A percentile compares a stretch with the other conserved stretches of the same genome.
Conservation (phyloP, 2,797 vertebrate genomes). For the Acanthurus tractus region DNA sequence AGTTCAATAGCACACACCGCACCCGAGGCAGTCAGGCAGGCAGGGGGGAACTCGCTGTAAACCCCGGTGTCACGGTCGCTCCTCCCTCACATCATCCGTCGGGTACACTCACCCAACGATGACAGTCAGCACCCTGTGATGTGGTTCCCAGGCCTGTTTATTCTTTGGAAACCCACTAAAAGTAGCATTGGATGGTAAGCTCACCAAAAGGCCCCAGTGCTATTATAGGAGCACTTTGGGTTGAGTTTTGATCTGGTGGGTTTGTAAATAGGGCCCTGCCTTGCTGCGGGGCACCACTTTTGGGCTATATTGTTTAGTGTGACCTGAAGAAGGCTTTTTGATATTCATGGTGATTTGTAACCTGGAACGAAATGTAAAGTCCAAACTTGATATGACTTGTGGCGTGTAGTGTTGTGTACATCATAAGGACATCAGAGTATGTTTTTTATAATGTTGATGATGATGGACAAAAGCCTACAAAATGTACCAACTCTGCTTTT, state of each 20-base stretch:
- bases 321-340: conserved; percentile 74
- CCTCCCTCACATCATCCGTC: conserved; percentile 83
- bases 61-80: conserved; percentile 77
- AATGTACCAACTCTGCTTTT: conserved; percentile 52
- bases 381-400: conserved; percentile 50
- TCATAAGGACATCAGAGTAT: conserved; percentile 31
- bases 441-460: conserved; percentile 61
- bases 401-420: conserved; percentile 37
- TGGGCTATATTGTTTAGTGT: conserved; percentile 76
- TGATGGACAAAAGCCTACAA: conserved; percentile 65
- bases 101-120: conserved; percentile 82
- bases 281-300: conserved; percentile 75
- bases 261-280: conserved; percentile 82
- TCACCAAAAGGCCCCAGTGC: conserved; percentile 77
- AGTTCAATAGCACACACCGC: conserved; percentile 67
- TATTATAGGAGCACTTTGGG: conserved; percentile 82
- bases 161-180: conserved; percentile 85
- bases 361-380: conserved; percentile 56
- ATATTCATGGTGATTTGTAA: conserved; percentile 73
- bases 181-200: conserved; percentile 80
- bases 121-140: conserved; percentile 84
- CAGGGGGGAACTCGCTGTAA: conserved; percentile 60
- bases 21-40: conserved; percentile 48
- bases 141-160: conserved; percentile 84
- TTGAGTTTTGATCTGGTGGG: conserved; percentile 83